phyloP scores from a whole-genome alignment of 2,888 invertebrate genomes.

The Sminthurinus aureus region DNA sequence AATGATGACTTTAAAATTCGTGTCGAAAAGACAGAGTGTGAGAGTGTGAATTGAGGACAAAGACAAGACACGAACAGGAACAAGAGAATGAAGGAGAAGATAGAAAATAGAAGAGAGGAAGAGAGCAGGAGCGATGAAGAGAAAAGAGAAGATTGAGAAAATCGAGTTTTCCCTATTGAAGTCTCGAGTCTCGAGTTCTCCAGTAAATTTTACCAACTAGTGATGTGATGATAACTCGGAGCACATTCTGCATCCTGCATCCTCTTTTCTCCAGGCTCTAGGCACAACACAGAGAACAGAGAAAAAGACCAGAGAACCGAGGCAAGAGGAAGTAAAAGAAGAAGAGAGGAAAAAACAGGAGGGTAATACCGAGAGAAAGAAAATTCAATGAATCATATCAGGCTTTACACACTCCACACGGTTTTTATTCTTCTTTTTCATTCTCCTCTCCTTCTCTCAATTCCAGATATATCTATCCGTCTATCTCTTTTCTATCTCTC shows the following conservation, averaged over 20 bases:
- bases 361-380: constrained; percentile 14
- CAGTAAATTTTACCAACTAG: neutral
- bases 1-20: constrained; percentile 1
- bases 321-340: constrained; percentile 17
- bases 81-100: too few species aligned
- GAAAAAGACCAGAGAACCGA: neutral
- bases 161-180: neutral
- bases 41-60: neutral
- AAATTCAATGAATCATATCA: constrained; percentile 21
- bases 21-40: neutral
- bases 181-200: neutral
- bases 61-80: neutral
- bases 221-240: constrained; percentile 19
- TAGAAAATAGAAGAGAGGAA: too few species aligned
- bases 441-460: constrained; percentile 19
- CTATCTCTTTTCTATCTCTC: constrained; percentile 17
- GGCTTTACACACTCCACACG: constrained; percentile 32
- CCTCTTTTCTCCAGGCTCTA: neutral
- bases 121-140: too few species aligned
- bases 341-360: constrained; percentile 21
- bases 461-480: neutral
- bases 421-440: constrained; percentile 25
- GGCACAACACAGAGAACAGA: too few species aligned
- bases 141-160: neutral
- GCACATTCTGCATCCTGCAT: constrained; percentile 25